Percentiles rank a stretch among this genome's conserved stretches.
Evolutionary conservation across 35 echinoderm and acorn worm genomes (phyloP).

Genomic region (Lytechinus pictus): DNA sequence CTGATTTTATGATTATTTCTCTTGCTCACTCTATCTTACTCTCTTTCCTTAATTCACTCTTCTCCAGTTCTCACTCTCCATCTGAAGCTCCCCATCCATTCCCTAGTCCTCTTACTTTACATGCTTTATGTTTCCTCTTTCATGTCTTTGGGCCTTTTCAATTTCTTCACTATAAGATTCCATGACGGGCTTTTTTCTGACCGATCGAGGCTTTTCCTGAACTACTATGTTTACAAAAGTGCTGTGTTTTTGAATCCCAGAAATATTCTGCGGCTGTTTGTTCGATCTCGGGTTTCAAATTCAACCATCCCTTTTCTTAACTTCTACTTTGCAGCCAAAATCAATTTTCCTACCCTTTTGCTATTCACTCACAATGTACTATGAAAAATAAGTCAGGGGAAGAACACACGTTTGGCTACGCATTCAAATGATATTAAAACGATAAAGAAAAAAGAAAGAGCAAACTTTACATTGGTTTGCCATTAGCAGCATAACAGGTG

Average conservation of each 20-base stretch:
- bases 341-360: not conserved
- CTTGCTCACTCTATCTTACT: not conserved
- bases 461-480: not conserved
- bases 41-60: not conserved
- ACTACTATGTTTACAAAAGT: not conserved
- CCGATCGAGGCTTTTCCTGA: slow-evolving; percentile 1
- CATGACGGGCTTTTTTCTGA: not conserved
- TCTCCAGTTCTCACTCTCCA: not conserved
- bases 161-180: not conserved
- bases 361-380: not conserved
- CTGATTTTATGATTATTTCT: not conserved
- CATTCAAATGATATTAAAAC: not conserved
- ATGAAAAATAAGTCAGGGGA: not conserved
- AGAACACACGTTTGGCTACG: not conserved
- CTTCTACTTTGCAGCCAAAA: slow-evolving; percentile 33
- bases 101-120: not conserved
- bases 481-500: not conserved
- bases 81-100: not conserved
- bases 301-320: slow-evolving; percentile 30
- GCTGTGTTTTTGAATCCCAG: slow-evolving; percentile 20
- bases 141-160: not conserved
- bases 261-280: not conserved
- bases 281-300: slow-evolving; percentile 28
- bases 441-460: not conserved
- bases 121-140: not conserved